phyloP scores from a whole-genome alignment of 2,888 invertebrate species.

The Acrocera orbiculus region DNA sequence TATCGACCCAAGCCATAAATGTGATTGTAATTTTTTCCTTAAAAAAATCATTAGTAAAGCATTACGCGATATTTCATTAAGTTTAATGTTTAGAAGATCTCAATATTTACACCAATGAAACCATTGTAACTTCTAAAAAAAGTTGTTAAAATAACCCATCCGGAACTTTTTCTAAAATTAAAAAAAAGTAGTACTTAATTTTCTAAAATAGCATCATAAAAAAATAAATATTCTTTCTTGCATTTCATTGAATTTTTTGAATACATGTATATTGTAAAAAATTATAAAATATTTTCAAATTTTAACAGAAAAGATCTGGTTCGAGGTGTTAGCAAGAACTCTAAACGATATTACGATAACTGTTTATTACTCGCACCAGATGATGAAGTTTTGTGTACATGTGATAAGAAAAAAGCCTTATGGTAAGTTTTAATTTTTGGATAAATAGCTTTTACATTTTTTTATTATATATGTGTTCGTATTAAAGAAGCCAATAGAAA shows the following conservation, averaged over 20 bases:
- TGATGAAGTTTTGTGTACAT: constrained; percentile 56
- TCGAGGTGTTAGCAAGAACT: constrained; percentile 26
- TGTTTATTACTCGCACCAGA: constrained; percentile 61
- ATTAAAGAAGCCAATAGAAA: too few species aligned
- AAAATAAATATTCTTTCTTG: background rate
- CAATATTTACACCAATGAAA: too few species aligned
- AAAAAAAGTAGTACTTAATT: too few species aligned
- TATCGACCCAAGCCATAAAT: too few species aligned
- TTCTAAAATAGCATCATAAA: background rate
- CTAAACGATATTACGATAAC: constrained; percentile 58
- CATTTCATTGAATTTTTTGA: background rate
- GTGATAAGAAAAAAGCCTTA: constrained; percentile 53
- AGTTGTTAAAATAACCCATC: too few species aligned
- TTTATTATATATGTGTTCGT: constrained; percentile 5
- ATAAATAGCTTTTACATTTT: background rate
- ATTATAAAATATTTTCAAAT: constrained; percentile 1
- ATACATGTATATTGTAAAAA: background rate
- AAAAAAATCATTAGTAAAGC: too few species aligned
- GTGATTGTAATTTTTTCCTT: too few species aligned
- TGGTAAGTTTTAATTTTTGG: constrained; percentile 37
- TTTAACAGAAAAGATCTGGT: constrained; percentile 4
- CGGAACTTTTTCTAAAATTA: too few species aligned
- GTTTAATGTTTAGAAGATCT: too few species aligned
- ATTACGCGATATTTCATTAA: too few species aligned
- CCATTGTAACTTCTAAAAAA: too few species aligned